These are phyloP conservation scores for Zophobas atratus DNA, from an alignment of 1,140 invertebrate genomes.

Conservation along the genomic window DNA sequence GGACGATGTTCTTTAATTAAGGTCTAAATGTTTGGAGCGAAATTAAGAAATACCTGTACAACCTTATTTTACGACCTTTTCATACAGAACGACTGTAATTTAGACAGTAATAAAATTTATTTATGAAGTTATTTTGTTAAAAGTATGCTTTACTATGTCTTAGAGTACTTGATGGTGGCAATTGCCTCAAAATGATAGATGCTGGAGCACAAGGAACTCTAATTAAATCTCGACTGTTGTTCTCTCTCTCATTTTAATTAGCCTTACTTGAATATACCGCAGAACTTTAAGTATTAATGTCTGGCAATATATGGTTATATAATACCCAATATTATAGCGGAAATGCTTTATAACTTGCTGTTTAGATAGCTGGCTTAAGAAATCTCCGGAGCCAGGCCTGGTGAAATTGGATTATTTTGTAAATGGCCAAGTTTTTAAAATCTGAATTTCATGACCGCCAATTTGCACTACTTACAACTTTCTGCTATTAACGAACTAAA, in stretches of 20 bases:
- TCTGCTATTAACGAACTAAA: constrained; percentile 32
- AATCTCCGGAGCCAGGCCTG: constrained; percentile 6
- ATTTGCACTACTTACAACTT: constrained; percentile 41
- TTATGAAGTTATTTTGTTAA: constrained; percentile 51
- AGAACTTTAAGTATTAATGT: constrained; percentile 58
- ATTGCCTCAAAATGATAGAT: constrained; percentile 56
- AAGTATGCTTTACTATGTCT: constrained; percentile 47
- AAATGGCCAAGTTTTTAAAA: constrained; percentile 38
- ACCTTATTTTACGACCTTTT: constrained; percentile 35
- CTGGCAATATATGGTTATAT: constrained; percentile 58
- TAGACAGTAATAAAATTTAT: constrained; percentile 49
- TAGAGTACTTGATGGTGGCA: constrained; percentile 55
- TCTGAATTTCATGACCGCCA: constrained; percentile 42
- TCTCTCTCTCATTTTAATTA: constrained; percentile 58
- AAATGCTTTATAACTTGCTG: constrained; percentile 46
- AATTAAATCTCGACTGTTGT: constrained; percentile 57
- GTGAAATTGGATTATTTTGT: constrained; percentile 25
- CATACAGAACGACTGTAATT: constrained; percentile 29
- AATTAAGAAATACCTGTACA: constrained; percentile 48
- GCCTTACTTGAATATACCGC: constrained; percentile 57
- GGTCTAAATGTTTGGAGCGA: constrained; percentile 28
- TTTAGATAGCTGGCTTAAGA: constrained; percentile 14
- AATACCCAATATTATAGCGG: constrained; percentile 55
- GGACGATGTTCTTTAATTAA: constrained; percentile 43
- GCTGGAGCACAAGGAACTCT: constrained; percentile 51